Evolutionary conservation across 2,888 invertebrate species (phyloP).

Genomic region (Acleris emargana): DNA sequence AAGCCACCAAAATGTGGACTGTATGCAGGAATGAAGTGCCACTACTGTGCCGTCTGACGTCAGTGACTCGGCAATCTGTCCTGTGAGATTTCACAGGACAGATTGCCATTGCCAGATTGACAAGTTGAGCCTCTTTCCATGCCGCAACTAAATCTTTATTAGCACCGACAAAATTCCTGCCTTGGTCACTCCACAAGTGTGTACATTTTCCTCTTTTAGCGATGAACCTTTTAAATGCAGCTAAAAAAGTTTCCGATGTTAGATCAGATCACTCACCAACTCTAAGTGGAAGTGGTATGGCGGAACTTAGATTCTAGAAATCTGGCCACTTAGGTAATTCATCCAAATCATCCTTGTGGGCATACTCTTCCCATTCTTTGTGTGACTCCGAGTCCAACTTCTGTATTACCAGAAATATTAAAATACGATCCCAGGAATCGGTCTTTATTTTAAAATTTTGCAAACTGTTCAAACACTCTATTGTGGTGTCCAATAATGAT

Average conservation of each 20-base stretch:
- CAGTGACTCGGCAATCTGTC: conserved; percentile 11
- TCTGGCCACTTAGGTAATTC: too few relatives aligned
- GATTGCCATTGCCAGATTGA: too few relatives aligned
- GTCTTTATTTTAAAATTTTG: too few relatives aligned
- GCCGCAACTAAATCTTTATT: conserved; percentile 36
- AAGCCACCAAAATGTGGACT: conserved; percentile 40
- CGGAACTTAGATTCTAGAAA: too few relatives aligned
- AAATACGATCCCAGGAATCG: too few relatives aligned
- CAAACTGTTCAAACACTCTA: too few relatives aligned
- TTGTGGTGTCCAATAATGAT: too few relatives aligned
- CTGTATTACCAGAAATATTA: too few relatives aligned
- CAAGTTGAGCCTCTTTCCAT: conserved; percentile 29
- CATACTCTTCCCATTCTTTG: too few relatives aligned
- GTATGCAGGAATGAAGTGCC: conserved; percentile 42
- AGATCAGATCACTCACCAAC: conserved; percentile 41
- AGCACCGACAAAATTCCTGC: conserved; percentile 40
- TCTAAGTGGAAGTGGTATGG: conserved; percentile 47
- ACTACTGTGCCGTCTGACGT: conserved; percentile 39
- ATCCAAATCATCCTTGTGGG: too few relatives aligned
- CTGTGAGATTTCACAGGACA: not conserved
- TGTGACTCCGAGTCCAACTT: too few relatives aligned
- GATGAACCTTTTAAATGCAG: conserved; percentile 26
- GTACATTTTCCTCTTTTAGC: conserved; percentile 32
- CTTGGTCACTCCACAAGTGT: conserved; percentile 40
- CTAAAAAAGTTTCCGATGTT: conserved; percentile 37